Base-by-base conservation (phyloP, 2,113 vertebrate genomes). In the Neodontobutis hainanensis region DNA sequence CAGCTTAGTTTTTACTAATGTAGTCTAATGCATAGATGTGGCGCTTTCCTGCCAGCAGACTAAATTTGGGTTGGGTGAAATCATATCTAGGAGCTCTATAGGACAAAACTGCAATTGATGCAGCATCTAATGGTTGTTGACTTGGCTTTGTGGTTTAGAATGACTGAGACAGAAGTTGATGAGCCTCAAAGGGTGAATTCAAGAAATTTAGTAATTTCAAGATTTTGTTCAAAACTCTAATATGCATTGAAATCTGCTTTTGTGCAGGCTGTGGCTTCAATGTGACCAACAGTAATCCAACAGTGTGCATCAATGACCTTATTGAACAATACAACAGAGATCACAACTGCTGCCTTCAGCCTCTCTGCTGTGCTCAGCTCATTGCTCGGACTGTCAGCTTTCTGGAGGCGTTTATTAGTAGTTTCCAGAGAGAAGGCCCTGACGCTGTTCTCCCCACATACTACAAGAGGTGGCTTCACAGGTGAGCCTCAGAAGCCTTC, bases 401-500 rank as follows among this genome's bases (percentile, higher is more conserved):
- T 65, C 90, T 99, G 58, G 97, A 99, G 81, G 73, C 32, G 5
- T 92, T 97, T 35, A 91, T 98, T 0, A 61, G 61, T 5, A 7
- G 77, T 4, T 98, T 99, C n/a, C 97, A 99, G 82, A 88, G 89
- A 3, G 72, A 89, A 11, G 97, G 97, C 0, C 92, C 96, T 0
- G 78, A 93, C 0, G 92, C 93, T 0, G 11, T 98, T 16, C 90
- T 98, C 12, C 94, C 95, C 10, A 77, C 84, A 1, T 99, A 98
- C 81, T 99, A 99, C 69, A 95, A 93, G 49, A 94, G 96, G 15
- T 99, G 97, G 97, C 32, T 95, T 0, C 97, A 99, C 86, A 94
- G 96, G 97, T 99, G 40, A 65, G 69, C 11, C 2, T 7, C 35
- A 8, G n/a, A 35, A 12, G 11, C 2, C 11, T 34, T 11, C 12